Conservation (phyloP, 1,140 invertebrate species). For the Coelopa frigida region DNA sequence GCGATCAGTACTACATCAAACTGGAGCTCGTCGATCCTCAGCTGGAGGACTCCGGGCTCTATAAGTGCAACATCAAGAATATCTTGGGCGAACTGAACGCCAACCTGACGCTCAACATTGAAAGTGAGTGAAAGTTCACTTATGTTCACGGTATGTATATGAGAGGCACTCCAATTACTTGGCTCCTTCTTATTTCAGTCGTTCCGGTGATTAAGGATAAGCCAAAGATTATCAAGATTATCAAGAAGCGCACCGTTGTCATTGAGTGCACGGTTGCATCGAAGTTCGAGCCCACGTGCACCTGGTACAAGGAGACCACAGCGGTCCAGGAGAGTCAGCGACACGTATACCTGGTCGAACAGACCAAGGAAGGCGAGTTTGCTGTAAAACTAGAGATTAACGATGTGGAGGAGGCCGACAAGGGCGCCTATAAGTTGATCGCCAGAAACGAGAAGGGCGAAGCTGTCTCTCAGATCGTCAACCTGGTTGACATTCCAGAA, state of each 20-base stretch:
- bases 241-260: slow-evolving; percentile 82
- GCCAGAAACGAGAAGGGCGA: slow-evolving; percentile 92
- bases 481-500: slow-evolving; percentile 73
- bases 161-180: neutral
- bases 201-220: slow-evolving; percentile 89
- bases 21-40: slow-evolving; percentile 88
- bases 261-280: slow-evolving; percentile 85
- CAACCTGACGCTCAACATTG: slow-evolving; percentile 94
- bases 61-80: slow-evolving; percentile 98
- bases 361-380: slow-evolving; percentile 57
- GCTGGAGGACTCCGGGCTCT: slow-evolving; percentile 91
- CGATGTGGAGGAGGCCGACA: slow-evolving; percentile 68
- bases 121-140: slow-evolving; percentile 65
- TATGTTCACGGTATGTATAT: neutral
- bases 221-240: slow-evolving; percentile 80
- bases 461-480: slow-evolving; percentile 80
- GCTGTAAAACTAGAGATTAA: slow-evolving; percentile 80
- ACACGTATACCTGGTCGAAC: slow-evolving; percentile 31
- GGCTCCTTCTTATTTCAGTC: slow-evolving; percentile 57
- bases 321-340: slow-evolving; percentile 63
- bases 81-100: slow-evolving; percentile 91
- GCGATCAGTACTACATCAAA: slow-evolving; percentile 79
- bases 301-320: slow-evolving; percentile 79
- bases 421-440: slow-evolving; percentile 82
- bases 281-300: slow-evolving; percentile 79